Evolutionary conservation across 2,797 vertebrate species (phyloP), one percentile per base, ranked within the genome.

Genomic region (Gila robusta): DNA sequence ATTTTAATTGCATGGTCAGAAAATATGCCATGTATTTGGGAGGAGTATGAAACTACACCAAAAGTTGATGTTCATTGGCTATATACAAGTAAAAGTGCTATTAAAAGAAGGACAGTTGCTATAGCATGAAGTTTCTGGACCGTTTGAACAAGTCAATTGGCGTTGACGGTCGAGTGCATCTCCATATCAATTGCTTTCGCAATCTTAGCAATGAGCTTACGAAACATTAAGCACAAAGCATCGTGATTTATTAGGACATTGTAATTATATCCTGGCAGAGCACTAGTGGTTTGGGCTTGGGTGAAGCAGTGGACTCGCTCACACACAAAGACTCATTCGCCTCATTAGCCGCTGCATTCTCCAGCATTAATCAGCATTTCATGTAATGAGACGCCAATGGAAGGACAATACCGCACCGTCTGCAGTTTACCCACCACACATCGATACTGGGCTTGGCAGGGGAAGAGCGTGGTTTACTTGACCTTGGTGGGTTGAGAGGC

Each of bases 221-320:
- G 81, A 87, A 66, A 86, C 90, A 91, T 90, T 91, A 90, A 90
- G 87, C 88, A 79, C 86, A 89, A 88, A 90, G 72, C 83, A 87
- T 87, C 5, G 41, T 88, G 91, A 91, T 92, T 92, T 89, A 91
- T 88, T 59, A 67, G 62, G 84, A 41, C 67, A 32, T 84, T 89
- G 77, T 90, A 90, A 91, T 90, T 91, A 87, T 84, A 86, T 70
- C 85, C 87, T 81, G 82, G 84, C 67, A 82, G 83, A 79, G 19
- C 21, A 59, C 16, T 71, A 44, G 52, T 79, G 44, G 71, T 35
- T 71, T 56, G 26, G 83, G 66, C 73, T 62, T 39, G 64, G 35
- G 82, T n/a, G 28, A 76, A 32, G 32, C 6, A 4, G 17, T 39
- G 49, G 62, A 52, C 23, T 69, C 56, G 73, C 80, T 69, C 62